These are phyloP conservation scores for Willisornis vidua DNA, from an alignment of 2,113 vertebrate species.

Conservation along the genomic window DNA sequence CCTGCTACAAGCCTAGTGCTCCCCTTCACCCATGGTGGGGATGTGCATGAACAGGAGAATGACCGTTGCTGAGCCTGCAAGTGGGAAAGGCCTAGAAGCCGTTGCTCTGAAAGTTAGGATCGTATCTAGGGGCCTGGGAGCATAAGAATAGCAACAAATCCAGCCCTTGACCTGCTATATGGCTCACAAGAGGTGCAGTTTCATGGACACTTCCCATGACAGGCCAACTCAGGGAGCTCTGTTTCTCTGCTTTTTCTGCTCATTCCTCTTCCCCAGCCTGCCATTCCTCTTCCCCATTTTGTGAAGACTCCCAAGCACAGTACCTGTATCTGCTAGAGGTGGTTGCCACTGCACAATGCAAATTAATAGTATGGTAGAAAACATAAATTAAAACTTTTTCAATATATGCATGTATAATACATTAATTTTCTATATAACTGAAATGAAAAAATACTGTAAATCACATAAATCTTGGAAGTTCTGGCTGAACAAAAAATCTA, in stretches of 20 bases:
- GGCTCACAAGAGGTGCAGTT: not conserved
- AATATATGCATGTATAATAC: rapidly evolving
- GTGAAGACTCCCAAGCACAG: not conserved
- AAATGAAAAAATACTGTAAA: not conserved
- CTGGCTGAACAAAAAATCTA: not conserved
- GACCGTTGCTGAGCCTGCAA: not conserved
- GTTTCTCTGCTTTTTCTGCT: not conserved
- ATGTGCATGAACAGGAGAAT: too few species aligned
- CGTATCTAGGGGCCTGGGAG: rapidly evolving
- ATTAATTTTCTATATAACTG: not conserved
- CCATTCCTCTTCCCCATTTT: not conserved
- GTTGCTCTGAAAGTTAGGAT: not conserved
- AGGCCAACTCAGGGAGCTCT: not conserved
- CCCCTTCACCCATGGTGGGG: not conserved
- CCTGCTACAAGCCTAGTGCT: not conserved
- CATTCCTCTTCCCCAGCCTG: not conserved
- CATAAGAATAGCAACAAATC: not conserved
- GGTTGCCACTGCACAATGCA: not conserved
- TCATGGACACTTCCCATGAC: rapidly evolving
- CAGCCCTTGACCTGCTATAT: not conserved
- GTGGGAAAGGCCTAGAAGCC: not conserved
- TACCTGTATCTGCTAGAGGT: not conserved
- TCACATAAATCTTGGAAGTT: not conserved
- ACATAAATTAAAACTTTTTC: not conserved
- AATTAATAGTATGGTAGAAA: not conserved